Evolutionary conservation across 2,888 invertebrate species (phyloP).

Genomic region (Campoletis raptor): DNA sequence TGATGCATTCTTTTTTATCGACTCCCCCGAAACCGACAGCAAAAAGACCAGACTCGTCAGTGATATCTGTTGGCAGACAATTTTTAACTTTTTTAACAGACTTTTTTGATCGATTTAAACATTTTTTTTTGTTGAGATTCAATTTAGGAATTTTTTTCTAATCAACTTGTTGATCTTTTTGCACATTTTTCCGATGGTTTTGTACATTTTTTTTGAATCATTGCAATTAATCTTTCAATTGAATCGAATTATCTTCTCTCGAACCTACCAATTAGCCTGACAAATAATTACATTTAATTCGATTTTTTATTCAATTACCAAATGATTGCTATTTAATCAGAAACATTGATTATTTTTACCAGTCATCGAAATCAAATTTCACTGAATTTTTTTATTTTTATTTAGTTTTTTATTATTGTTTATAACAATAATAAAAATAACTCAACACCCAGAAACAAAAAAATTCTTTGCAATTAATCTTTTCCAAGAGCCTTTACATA

Average conservation of each 20-base stretch:
- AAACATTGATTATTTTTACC: too few species aligned
- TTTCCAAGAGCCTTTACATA: too few species aligned
- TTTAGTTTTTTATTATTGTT: too few species aligned
- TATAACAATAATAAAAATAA: too few species aligned
- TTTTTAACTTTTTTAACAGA: not conserved
- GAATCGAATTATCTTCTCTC: not conserved
- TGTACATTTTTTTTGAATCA: not conserved
- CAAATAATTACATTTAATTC: too few species aligned
- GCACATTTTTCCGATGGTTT: not conserved
- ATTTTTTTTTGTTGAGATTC: not conserved
- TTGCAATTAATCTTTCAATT: not conserved
- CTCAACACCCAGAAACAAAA: too few species aligned
- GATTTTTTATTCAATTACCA: too few species aligned
- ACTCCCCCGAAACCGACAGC: conserved; percentile 55
- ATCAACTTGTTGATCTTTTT: not conserved
- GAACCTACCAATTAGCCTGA: not conserved
- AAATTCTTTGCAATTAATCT: too few species aligned
- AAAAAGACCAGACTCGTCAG: conserved; percentile 67
- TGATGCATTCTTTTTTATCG: conserved; percentile 29
- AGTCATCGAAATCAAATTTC: too few species aligned
- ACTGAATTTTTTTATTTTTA: too few species aligned
- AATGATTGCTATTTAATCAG: too few species aligned
- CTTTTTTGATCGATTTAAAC: not conserved
- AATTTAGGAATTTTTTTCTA: too few species aligned
- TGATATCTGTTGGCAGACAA: conserved; percentile 70